A percentile compares a stretch with the other conserved stretches of the same genome.
Conservation (phyloP, 2,797 vertebrate species). For the Bradypus variegatus region DNA sequence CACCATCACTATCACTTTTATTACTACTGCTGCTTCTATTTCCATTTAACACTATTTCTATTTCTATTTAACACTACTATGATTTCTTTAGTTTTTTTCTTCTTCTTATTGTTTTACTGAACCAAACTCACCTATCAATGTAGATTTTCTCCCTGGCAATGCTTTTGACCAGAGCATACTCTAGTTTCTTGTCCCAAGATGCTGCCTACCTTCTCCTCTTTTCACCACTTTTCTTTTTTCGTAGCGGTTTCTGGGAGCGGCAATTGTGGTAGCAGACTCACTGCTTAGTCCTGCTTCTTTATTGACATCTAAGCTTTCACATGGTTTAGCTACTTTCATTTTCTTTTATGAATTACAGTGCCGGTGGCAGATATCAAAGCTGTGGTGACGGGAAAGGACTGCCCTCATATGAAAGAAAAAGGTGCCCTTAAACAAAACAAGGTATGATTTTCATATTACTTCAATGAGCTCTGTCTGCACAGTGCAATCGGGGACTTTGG, state of each 20-base stretch:
- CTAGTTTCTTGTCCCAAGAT: not conserved
- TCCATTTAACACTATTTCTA: no score
- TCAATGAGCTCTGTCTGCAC: not conserved
- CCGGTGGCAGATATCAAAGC: slow-evolving; percentile 99
- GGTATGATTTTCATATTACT: slow-evolving; percentile 75
- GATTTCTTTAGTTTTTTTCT: not conserved
- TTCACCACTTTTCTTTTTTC: not conserved
- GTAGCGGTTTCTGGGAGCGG: not conserved
- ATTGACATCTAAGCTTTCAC: slow-evolving; percentile 9
- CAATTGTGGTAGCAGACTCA: not conserved
- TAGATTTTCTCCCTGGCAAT: not conserved
- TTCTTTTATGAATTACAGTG: slow-evolving; percentile 79
- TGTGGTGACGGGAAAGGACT: slow-evolving; percentile 98
- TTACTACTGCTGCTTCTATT: not conserved
- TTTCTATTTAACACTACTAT: not conserved
- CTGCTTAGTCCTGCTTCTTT: slow-evolving; percentile 2
- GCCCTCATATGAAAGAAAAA: slow-evolving; percentile 99
- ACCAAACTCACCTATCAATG: not conserved
- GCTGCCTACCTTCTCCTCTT: not conserved
- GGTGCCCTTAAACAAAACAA: slow-evolving; percentile 99
- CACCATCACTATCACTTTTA: not conserved
- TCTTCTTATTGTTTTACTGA: not conserved
- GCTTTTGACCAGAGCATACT: not conserved
- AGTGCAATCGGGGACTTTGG: accelerated
- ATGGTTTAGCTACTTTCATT: slow-evolving; percentile 39